Conservation (phyloP, 2,888 invertebrate species). For the Sesamia inferens region DNA sequence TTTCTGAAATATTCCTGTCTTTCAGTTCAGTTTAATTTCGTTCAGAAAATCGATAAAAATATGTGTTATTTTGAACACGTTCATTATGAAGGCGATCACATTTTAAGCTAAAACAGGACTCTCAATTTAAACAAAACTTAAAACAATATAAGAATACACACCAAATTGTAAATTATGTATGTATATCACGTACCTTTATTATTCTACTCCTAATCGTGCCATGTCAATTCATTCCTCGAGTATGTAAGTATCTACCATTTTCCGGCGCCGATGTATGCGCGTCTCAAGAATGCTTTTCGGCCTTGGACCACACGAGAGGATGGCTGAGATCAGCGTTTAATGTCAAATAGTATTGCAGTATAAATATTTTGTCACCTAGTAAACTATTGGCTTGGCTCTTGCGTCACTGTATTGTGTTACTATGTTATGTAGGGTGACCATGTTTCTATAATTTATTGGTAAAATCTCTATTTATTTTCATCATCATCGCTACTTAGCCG, state of each 20-base stretch:
- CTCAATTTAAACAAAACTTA: neutral
- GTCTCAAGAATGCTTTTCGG: constrained; percentile 51
- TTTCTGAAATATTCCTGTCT: neutral
- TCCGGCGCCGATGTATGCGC: constrained; percentile 35
- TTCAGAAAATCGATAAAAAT: neutral
- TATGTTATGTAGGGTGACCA: constrained; percentile 74
- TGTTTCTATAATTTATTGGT: constrained; percentile 1
- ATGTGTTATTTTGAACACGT: neutral
- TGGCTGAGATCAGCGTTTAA: constrained; percentile 69
- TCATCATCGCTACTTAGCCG: neutral
- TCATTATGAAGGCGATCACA: neutral
- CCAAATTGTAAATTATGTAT: constrained; percentile 7
- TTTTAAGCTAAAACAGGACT: neutral
- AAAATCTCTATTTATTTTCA: neutral
- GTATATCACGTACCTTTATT: constrained; percentile 27
- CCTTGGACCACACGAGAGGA: constrained; percentile 67
- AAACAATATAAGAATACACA: constrained; percentile 23
- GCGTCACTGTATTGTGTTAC: constrained; percentile 82
- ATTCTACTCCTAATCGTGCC: constrained; percentile 17
- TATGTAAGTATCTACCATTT: constrained; percentile 32
- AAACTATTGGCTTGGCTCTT: constrained; percentile 80
- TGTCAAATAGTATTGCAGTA: constrained; percentile 82
- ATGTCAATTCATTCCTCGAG: neutral
- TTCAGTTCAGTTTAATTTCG: neutral
- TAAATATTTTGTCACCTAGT: constrained; percentile 83